phyloP scores from a whole-genome alignment of 2,797 vertebrate genomes.

The Cuculus canorus region DNA sequence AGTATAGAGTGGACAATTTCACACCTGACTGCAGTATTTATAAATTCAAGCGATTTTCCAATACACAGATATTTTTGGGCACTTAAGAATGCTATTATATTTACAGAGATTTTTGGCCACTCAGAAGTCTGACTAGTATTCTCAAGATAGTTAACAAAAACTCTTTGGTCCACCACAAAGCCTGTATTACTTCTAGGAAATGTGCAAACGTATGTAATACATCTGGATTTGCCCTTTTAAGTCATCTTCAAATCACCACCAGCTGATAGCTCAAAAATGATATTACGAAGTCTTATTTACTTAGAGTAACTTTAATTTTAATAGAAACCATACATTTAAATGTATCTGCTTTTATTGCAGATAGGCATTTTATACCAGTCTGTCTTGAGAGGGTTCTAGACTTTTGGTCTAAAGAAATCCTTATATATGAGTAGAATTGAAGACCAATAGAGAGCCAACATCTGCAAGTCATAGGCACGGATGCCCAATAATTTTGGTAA shows the following conservation, averaged over 20 bases:
- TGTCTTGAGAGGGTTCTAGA: neutral
- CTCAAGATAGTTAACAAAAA: neutral
- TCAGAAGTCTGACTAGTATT: neutral
- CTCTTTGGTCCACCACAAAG: neutral
- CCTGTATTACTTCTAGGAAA: neutral
- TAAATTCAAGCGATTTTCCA: neutral
- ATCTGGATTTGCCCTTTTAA: neutral
- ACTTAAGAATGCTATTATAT: neutral
- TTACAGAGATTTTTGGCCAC: neutral
- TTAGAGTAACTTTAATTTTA: neutral
- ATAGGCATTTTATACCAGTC: neutral
- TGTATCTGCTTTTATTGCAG: neutral
- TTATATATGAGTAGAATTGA: neutral
- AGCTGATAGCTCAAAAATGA: neutral
- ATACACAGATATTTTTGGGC: neutral
- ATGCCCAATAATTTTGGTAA: neutral
- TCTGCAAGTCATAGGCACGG: neutral
- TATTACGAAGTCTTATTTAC: neutral
- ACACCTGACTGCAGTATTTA: neutral
- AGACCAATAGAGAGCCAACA: neutral
- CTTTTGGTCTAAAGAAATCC: neutral
- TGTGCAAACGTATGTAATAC: neutral
- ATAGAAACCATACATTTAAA: neutral
- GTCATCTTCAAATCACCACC: neutral
- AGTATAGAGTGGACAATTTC: neutral